These are phyloP conservation scores for Decapterus maruadsi DNA, from an alignment of 2,797 vertebrate species.

Conservation along the genomic window DNA sequence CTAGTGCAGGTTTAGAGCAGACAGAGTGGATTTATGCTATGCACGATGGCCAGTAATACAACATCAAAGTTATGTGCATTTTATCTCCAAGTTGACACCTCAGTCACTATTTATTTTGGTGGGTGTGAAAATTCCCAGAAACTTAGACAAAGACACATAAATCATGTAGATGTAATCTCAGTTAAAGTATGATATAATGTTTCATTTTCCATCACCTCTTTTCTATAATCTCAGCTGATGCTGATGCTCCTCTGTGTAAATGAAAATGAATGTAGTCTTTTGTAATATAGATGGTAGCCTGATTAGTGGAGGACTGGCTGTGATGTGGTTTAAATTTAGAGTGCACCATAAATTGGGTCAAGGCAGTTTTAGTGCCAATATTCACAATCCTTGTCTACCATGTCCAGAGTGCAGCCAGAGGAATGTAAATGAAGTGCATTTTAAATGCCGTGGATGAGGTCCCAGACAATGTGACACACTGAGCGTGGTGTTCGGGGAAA, in stretches of 20 bases:
- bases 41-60: not conserved
- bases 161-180: not conserved
- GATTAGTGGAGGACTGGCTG: slow-evolving; percentile 30
- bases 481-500: slow-evolving; percentile 5
- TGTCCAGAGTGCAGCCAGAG: slow-evolving; percentile 7
- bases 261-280: slow-evolving; percentile 12
- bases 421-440: slow-evolving; percentile 29
- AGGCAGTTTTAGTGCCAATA: slow-evolving; percentile 42
- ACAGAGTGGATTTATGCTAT: not conserved
- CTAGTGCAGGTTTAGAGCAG: not conserved
- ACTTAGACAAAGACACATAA: not conserved
- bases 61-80: slow-evolving; percentile 13
- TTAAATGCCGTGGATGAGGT: slow-evolving; percentile 7
- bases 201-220: slow-evolving; percentile 1
- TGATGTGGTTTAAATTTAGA: slow-evolving; percentile 62
- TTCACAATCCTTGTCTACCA: slow-evolving; percentile 26
- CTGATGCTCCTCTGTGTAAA: not conserved
- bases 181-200: not conserved
- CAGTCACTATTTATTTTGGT: not conserved
- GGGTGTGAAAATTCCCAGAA: not conserved
- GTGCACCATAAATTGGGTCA: slow-evolving; percentile 61
- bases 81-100: slow-evolving; percentile 5
- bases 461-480: not conserved
- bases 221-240: slow-evolving; percentile 14
- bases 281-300: slow-evolving; percentile 8